phyloP scores from a whole-genome alignment of 2,888 invertebrate genomes.

The Cistogaster globosa region DNA sequence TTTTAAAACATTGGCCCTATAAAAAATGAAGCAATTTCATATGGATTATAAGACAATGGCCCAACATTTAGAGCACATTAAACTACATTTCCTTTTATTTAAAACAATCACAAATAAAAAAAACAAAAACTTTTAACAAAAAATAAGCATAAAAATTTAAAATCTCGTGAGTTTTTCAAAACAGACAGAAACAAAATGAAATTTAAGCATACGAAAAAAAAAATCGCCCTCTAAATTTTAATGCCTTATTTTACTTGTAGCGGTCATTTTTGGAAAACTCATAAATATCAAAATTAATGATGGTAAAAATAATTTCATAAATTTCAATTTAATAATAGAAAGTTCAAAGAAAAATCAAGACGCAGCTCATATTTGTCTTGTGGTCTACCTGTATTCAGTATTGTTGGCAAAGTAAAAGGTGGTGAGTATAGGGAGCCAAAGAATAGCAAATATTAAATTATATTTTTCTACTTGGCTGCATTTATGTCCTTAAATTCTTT shows the following conservation, averaged over 20 bases:
- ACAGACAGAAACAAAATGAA: neutral
- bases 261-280: conserved; percentile 31
- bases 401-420: conserved; percentile 1
- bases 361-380: conserved; percentile 41
- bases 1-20: conserved; percentile 12
- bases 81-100: conserved; percentile 7
- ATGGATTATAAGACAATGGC: conserved; percentile 66
- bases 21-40: conserved; percentile 68
- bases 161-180: conserved; percentile 50
- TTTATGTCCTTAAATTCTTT: neutral
- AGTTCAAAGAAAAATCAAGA: neutral
- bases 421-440: neutral
- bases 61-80: conserved; percentile 46
- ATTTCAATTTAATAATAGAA: conserved; percentile 33
- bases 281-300: conserved; percentile 68
- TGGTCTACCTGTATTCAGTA: conserved; percentile 39
- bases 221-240: conserved; percentile 14
- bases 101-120: conserved; percentile 28
- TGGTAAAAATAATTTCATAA: conserved; percentile 47
- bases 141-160: conserved; percentile 40
- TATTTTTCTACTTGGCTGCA: conserved; percentile 59
- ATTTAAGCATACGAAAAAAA: neutral
- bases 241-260: neutral
- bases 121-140: neutral
- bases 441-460: conserved; percentile 35